Conservation (phyloP, 1,140 invertebrate species). For the Sycophila sp. region DNA sequence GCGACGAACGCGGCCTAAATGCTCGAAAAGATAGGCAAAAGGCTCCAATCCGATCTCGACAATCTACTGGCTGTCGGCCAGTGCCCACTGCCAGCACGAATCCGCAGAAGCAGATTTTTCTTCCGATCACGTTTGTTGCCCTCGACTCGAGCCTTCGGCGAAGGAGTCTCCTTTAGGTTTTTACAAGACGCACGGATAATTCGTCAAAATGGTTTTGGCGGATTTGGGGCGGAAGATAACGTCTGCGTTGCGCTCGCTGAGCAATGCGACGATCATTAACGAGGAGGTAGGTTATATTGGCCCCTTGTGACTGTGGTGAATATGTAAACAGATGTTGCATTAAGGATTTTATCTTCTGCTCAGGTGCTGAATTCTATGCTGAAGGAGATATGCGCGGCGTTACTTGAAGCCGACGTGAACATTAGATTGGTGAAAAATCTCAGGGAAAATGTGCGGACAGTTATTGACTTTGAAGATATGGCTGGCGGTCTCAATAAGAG, state of each 20-base stretch:
- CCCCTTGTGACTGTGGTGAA: background rate
- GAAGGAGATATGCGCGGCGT: conserved; percentile 97
- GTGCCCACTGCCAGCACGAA: too few relatives aligned
- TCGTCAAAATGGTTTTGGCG: conserved; percentile 94
- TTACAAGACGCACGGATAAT: conserved; percentile 20
- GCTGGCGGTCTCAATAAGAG: conserved; percentile 98
- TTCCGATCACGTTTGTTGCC: too few relatives aligned
- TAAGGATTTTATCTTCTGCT: conserved; percentile 44
- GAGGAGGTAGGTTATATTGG: conserved; percentile 80
- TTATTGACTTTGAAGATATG: conserved; percentile 99
- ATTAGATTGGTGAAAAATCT: conserved; percentile 96
- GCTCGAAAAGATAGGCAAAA: too few relatives aligned
- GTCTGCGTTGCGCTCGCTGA: conserved; percentile 94
- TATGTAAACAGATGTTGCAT: conserved; percentile 30
- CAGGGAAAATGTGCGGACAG: conserved; percentile 96
- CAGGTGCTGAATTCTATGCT: conserved; percentile 98
- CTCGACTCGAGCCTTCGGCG: background rate
- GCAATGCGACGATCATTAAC: conserved; percentile 98
- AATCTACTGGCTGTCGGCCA: too few relatives aligned
- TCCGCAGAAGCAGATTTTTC: too few relatives aligned
- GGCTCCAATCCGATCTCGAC: too few relatives aligned
- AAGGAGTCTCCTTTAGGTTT: background rate
- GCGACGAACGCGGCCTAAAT: too few relatives aligned
- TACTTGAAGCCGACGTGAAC: conserved; percentile 99
- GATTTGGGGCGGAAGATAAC: conserved; percentile 99